Evolutionary conservation across 2,888 invertebrate genomes (phyloP).

Genomic region (Ypsolopha sequella): DNA sequence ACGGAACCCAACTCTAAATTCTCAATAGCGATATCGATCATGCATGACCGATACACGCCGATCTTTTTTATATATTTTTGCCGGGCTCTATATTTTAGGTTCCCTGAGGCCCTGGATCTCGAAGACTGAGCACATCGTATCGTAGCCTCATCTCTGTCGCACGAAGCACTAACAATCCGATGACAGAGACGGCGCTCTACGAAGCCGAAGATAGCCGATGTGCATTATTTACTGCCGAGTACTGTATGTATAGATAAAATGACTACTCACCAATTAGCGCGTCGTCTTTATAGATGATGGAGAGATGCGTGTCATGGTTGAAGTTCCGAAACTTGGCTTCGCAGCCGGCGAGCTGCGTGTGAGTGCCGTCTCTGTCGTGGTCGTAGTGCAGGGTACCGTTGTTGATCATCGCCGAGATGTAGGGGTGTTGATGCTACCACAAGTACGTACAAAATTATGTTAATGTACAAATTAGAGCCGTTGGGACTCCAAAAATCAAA

Average conservation of each 20-base stretch:
- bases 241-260: constrained; percentile 2
- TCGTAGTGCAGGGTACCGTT: constrained; percentile 97
- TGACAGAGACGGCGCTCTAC: too few relatives aligned
- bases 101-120: too few relatives aligned
- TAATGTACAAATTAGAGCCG: neutral
- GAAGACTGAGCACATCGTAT: too few relatives aligned
- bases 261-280: constrained; percentile 78
- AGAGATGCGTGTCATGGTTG: constrained; percentile 90
- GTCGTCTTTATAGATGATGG: constrained; percentile 93
- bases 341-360: constrained; percentile 97
- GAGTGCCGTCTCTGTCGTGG: constrained; percentile 98
- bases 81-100: too few relatives aligned
- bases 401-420: constrained; percentile 97
- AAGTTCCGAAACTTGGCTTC: constrained; percentile 94
- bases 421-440: constrained; percentile 95
- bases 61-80: too few relatives aligned
- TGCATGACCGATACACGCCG: too few relatives aligned
- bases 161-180: too few relatives aligned
- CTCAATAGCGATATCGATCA: too few relatives aligned
- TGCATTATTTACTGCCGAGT: too few relatives aligned
- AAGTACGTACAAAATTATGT: neutral
- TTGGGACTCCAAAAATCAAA: neutral
- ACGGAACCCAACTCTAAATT: too few relatives aligned
- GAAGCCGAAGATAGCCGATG: too few relatives aligned
- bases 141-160: too few relatives aligned